Conservation (phyloP, 2,113 vertebrate species). For the Antigone vipio region DNA sequence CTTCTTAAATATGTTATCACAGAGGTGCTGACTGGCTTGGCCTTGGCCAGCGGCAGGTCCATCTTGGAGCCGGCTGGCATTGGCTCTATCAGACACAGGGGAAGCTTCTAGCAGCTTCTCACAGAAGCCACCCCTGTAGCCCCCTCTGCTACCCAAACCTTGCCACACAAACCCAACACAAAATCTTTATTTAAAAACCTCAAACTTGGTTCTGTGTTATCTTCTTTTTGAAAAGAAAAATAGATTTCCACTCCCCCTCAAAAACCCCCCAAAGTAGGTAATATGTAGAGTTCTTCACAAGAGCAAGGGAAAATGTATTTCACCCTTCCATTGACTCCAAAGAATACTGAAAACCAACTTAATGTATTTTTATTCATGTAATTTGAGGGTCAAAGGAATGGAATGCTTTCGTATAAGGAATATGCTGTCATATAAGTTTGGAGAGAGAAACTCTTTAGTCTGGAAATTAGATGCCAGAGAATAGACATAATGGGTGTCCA, state of each 20-base stretch:
- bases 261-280: neutral
- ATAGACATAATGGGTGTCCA: neutral
- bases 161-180: too few relatives aligned
- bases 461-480: neutral
- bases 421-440: neutral
- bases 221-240: neutral
- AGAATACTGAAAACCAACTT: neutral
- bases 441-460: neutral
- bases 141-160: too few relatives aligned
- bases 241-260: too few relatives aligned
- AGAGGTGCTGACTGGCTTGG: too few relatives aligned
- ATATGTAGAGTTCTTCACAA: neutral
- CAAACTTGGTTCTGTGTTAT: neutral
- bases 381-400: neutral
- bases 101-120: too few relatives aligned
- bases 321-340: neutral
- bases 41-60: too few relatives aligned
- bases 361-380: neutral
- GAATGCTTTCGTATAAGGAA: neutral
- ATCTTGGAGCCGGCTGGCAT: too few relatives aligned
- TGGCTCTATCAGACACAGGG: too few relatives aligned
- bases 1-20: too few relatives aligned
- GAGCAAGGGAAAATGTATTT: neutral
- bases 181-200: neutral
- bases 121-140: too few relatives aligned